phyloP scores from a whole-genome alignment of 2,113 vertebrate genomes.

The Odontesthes bonariensis region DNA sequence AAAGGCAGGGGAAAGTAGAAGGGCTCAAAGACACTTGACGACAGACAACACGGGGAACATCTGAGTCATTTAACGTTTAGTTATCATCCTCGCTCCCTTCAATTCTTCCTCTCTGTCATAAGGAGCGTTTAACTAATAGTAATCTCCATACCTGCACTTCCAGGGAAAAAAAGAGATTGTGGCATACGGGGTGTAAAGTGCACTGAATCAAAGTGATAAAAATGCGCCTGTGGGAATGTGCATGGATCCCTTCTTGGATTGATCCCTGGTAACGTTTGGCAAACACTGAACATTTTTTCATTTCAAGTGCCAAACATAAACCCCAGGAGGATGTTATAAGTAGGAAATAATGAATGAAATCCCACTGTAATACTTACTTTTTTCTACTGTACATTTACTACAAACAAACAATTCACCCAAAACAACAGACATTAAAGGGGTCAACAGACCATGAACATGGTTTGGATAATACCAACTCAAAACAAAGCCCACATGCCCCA shows the following conservation, averaged over 20 bases:
- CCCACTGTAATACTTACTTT: conserved; percentile 24
- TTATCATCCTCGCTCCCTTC: conserved; percentile 49
- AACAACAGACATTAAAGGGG: conserved; percentile 25
- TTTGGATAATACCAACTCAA: conserved; percentile 29
- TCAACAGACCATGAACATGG: conserved; percentile 17
- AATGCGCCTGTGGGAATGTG: conserved; percentile 63
- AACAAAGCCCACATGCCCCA: conserved; percentile 31
- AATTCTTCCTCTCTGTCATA: conserved; percentile 3
- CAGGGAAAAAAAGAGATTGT: conserved; percentile 17
- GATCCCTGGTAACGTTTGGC: conserved; percentile 42
- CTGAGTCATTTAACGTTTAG: conserved; percentile 53
- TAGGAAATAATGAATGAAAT: conserved; percentile 35
- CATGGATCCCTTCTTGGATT: conserved; percentile 21
- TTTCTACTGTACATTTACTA: conserved; percentile 42
- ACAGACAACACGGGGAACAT: conserved; percentile 44
- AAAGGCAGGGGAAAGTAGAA: conserved; percentile 64
- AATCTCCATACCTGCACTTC: neutral
- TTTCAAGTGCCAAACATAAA: conserved; percentile 27
- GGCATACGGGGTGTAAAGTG: conserved; percentile 68
- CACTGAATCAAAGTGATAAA: conserved; percentile 62
- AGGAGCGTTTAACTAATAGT: neutral
- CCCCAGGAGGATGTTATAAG: conserved; percentile 15
- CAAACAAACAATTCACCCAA: conserved; percentile 28
- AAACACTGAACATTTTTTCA: conserved; percentile 29
- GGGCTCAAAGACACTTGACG: conserved; percentile 50